These are phyloP conservation scores for Drosophila vallismaia DNA, from an alignment of 2,888 invertebrate genomes.

Conservation along the genomic window DNA sequence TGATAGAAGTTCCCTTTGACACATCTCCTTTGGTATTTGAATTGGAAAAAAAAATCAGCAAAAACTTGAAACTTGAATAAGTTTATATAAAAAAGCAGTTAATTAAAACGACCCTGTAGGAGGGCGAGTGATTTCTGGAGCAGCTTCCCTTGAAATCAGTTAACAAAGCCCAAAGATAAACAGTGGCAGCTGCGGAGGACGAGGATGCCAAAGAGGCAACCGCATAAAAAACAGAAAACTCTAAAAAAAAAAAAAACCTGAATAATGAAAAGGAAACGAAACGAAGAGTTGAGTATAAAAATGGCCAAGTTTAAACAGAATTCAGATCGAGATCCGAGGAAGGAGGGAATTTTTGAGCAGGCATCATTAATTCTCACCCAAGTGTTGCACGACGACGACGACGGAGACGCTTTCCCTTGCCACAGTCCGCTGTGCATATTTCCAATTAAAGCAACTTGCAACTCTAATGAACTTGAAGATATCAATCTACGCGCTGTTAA, in stretches of 20 bases:
- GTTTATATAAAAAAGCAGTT: constrained; percentile 49
- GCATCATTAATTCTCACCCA: constrained; percentile 78
- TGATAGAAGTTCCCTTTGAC: constrained; percentile 1
- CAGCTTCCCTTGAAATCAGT: constrained; percentile 66
- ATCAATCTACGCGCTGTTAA: constrained; percentile 79
- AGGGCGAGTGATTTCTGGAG: constrained; percentile 28
- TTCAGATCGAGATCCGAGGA: constrained; percentile 47
- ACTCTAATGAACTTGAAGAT: constrained; percentile 79
- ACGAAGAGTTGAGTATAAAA: constrained; percentile 11
- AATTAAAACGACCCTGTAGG: constrained; percentile 57
- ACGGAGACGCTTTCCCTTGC: constrained; percentile 3
- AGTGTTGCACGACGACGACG: constrained; percentile 57
- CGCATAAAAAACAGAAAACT: constrained; percentile 11
- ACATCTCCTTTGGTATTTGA: constrained; percentile 6
- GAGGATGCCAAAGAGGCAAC: constrained; percentile 25
- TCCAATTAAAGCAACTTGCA: constrained; percentile 77
- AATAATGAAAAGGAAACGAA: constrained; percentile 3
- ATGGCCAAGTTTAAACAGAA: constrained; percentile 69
- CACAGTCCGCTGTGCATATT: constrained; percentile 63
- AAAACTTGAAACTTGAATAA: constrained; percentile 16
- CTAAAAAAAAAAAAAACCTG: not conserved
- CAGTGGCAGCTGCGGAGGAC: constrained; percentile 6
- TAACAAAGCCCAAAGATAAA: constrained; percentile 51
- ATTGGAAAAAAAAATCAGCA: constrained; percentile 9
- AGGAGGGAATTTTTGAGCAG: constrained; percentile 40